phyloP scores from a whole-genome alignment of 2,888 invertebrate species.

The Danaus chrysippus region DNA sequence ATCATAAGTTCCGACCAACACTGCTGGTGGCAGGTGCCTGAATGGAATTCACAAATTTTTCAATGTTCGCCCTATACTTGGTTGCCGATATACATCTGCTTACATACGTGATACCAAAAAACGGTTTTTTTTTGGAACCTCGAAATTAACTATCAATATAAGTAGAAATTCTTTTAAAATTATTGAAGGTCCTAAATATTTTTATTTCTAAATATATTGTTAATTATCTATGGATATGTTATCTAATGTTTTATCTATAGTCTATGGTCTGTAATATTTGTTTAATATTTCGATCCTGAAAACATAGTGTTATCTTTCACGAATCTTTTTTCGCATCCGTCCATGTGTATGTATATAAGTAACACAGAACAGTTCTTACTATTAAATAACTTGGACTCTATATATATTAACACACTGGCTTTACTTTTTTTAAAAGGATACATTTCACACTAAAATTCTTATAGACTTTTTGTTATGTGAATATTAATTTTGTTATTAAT shows the following conservation, averaged over 20 bases:
- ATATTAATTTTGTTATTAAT: no score
- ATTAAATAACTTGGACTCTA: constrained; percentile 28
- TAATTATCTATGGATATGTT: no score
- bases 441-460: no score
- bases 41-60: constrained; percentile 53
- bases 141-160: neutral
- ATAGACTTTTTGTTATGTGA: no score
- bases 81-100: constrained; percentile 26
- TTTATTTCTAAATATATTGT: no score
- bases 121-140: neutral
- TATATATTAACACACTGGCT: no score
- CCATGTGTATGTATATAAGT: constrained; percentile 22
- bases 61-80: constrained; percentile 28
- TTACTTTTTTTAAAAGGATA: no score
- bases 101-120: constrained; percentile 9
- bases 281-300: constrained; percentile 38
- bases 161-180: neutral
- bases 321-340: constrained; percentile 50
- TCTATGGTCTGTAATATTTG: constrained; percentile 9
- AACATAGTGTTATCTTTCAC: constrained; percentile 45
- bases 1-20: constrained; percentile 60
- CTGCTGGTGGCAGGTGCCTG: constrained; percentile 65
- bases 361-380: constrained; percentile 45
- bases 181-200: no score
- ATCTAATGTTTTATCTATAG: no score